Evolutionary conservation across 1,140 invertebrate genomes (phyloP), one percentile per base, ranked within the genome.

Genomic region (Nymphalis io): DNA sequence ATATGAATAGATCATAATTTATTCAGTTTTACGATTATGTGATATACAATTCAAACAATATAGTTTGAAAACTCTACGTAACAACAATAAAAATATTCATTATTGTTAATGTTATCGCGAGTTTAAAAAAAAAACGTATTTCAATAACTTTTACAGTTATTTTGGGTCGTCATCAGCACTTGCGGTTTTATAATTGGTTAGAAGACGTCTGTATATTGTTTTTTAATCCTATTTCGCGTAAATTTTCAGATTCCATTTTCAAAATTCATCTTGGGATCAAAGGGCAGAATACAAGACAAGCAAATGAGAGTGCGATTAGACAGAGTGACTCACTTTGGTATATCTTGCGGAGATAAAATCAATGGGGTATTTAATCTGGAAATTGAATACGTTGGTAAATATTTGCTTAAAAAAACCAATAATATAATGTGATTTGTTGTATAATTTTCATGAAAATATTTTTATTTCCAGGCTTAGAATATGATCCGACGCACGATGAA

Each of bases 191-290:
- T n/a, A n/a, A n/a, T n/a, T n/a, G n/a, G n/a, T n/a, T n/a, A n/a
- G n/a, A n/a, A n/a, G n/a, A n/a, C n/a, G n/a, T n/a, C n/a, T n/a
- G n/a, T n/a, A n/a, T n/a, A n/a, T n/a, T n/a, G n/a, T n/a, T n/a
- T n/a, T n/a, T n/a, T n/a, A n/a, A n/a, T n/a, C n/a, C n/a, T n/a
- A n/a, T n/a, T n/a, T n/a, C n/a, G n/a, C n/a, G n/a, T n/a, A n/a
- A 33, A 66, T 62, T 93, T 94, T 73, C 90, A 96, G 95, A 97
- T 99, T 81, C 98, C 98, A 18, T 98, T 99, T 92, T 98, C 97
- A 5, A 98, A 98, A 90, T 99, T 99, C 88, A 94, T 97, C 63
- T 89, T 98, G 15, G 92, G 93, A 6, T 94, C 94, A 15, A 98
- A 97, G 93, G 98, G 98, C 4, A 87, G 95, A n/a, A 85, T 98